These are phyloP conservation scores for Protula sp. DNA, from an alignment of 2,888 invertebrate genomes.

Conservation along the genomic window DNA sequence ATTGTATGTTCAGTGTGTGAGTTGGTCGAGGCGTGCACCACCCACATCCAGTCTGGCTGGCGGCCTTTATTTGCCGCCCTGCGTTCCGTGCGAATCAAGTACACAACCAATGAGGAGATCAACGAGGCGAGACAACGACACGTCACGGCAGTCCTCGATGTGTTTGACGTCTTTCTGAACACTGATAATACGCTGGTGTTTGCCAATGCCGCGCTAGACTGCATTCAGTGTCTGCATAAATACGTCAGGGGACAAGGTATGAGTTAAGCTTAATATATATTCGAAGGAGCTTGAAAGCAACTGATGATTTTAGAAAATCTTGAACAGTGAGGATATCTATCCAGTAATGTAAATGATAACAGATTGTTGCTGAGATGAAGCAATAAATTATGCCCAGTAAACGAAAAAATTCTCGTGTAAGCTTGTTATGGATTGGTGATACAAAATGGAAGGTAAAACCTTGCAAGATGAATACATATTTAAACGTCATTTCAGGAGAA, in stretches of 20 bases:
- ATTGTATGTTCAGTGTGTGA: constrained; percentile 93
- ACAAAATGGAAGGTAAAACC: too few relatives aligned
- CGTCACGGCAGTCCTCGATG: constrained; percentile 63
- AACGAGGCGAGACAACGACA: constrained; percentile 50
- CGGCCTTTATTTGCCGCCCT: constrained; percentile 89
- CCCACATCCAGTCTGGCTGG: constrained; percentile 94
- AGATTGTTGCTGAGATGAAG: too few relatives aligned
- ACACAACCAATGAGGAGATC: constrained; percentile 47
- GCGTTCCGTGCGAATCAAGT: constrained; percentile 66
- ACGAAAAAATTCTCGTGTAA: too few relatives aligned
- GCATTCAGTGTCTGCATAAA: constrained; percentile 80
- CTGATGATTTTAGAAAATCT: too few relatives aligned
- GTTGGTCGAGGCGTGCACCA: constrained; percentile 88
- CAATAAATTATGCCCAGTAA: too few relatives aligned
- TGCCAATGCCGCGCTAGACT: constrained; percentile 89
- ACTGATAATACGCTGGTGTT: constrained; percentile 91
- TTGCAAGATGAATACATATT: too few relatives aligned
- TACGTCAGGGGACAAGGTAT: constrained; percentile 67
- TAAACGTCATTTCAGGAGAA: constrained; percentile 38
- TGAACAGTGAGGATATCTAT: too few relatives aligned
- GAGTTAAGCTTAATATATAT: too few relatives aligned
- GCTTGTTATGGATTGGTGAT: too few relatives aligned
- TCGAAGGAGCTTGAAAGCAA: neutral
- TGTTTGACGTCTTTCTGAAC: constrained; percentile 80
- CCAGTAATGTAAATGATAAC: too few relatives aligned